Evolutionary conservation across 2,888 invertebrate species (phyloP).

Genomic region (Eristalinus sepulchralis): DNA sequence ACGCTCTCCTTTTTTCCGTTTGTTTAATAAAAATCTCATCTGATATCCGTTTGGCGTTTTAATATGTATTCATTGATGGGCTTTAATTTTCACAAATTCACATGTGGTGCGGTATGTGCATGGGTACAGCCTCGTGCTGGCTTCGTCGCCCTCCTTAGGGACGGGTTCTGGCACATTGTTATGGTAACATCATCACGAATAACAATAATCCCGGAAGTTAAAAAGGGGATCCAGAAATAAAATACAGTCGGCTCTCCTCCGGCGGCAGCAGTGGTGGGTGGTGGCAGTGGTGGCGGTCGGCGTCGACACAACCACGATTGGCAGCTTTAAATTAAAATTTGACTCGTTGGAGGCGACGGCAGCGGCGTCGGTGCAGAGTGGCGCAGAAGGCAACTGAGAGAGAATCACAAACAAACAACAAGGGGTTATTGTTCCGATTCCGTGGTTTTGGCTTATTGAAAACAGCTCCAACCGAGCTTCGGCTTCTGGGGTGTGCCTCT

Average conservation of each 20-base stretch:
- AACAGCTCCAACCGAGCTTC: slow-evolving; percentile 13
- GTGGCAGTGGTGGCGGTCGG: too few species aligned
- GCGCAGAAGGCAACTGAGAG: background rate
- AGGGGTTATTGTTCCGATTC: slow-evolving; percentile 58
- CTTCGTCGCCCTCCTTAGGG: background rate
- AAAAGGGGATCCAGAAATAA: slow-evolving; percentile 8
- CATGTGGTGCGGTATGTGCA: background rate
- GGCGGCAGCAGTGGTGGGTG: too few species aligned
- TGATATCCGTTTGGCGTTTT: background rate
- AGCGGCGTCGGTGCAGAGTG: background rate
- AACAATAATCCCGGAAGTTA: slow-evolving; percentile 18
- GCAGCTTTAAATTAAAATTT: slow-evolving; percentile 62
- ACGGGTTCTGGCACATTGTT: background rate
- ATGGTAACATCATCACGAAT: slow-evolving; percentile 10
- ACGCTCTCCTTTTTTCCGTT: background rate
- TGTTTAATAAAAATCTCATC: background rate
- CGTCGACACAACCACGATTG: slow-evolving; percentile 18
- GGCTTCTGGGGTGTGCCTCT: background rate
- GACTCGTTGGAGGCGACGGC: slow-evolving; percentile 16
- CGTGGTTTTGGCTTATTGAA: slow-evolving; percentile 47
- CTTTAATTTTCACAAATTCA: background rate
- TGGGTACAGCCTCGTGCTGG: background rate
- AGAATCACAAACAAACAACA: slow-evolving; percentile 17
- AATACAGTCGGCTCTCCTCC: background rate
- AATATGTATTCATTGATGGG: background rate